Conservation (phyloP, 2,797 vertebrate genomes). For the Tapirus indicus region DNA sequence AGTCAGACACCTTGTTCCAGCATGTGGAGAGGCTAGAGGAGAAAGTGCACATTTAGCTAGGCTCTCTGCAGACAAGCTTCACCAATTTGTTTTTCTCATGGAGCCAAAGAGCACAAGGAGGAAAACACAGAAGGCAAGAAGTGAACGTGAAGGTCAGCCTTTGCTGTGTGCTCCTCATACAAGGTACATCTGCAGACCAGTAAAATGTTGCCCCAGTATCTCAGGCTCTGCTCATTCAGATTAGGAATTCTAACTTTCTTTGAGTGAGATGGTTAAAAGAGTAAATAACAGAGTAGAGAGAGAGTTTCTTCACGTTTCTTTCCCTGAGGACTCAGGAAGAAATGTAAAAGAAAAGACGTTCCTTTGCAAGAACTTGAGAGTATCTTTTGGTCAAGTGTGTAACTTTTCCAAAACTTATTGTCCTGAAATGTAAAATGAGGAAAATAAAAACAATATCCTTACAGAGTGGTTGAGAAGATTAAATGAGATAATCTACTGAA, state of each 20-base stretch:
- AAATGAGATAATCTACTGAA: neutral
- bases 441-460: neutral
- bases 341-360: neutral
- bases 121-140: neutral
- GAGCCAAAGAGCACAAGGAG: neutral
- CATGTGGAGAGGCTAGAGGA: accelerated
- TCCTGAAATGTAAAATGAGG: neutral
- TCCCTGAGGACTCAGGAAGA: neutral
- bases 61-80: accelerated
- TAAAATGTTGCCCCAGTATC: accelerated
- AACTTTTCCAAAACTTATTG: neutral
- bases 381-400: neutral
- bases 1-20: too few relatives aligned
- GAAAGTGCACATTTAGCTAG: neutral
- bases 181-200: accelerated
- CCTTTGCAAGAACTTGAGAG: neutral
- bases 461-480: neutral
- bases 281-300: neutral
- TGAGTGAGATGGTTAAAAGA: accelerated
- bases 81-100: neutral
- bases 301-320: neutral
- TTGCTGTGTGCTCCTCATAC: neutral
- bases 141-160: neutral
- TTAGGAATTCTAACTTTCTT: neutral
- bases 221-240: accelerated